Percentiles rank a stretch among this genome's conserved stretches.
phyloP scores from a whole-genome alignment of 2,797 vertebrate species.

The Pangasius macronema region DNA sequence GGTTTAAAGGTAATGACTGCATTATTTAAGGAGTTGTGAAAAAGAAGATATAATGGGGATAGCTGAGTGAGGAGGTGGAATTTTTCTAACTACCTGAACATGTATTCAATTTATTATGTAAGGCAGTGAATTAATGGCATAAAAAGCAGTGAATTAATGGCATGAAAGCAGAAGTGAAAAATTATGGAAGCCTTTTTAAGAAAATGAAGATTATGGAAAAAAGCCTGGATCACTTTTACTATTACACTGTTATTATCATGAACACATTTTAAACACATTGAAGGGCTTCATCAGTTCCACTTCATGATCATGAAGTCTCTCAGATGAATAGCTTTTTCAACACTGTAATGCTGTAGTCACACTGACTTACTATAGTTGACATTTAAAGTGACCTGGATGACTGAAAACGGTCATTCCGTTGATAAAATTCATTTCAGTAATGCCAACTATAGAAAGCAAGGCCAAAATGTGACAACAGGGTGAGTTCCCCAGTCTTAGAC shows the following conservation, averaged over 20 bases:
- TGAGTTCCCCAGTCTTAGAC: not conserved
- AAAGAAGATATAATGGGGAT: not conserved
- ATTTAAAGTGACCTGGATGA: not conserved
- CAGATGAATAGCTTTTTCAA: not conserved
- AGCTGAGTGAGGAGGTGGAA: not conserved
- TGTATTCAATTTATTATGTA: slow-evolving; percentile 3
- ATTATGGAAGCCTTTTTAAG: not conserved
- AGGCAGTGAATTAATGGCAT: slow-evolving; percentile 30
- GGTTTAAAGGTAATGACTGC: slow-evolving; percentile 10
- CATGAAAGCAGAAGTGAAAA: not conserved
- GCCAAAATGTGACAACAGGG: not conserved
- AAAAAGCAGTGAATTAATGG: slow-evolving; percentile 56
- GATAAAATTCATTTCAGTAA: not conserved
- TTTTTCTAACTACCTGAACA: not conserved
- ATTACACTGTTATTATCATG: not conserved
- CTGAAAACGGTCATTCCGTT: not conserved
- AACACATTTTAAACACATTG: not conserved
- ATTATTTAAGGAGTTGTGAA: not conserved
- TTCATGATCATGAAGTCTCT: not conserved
- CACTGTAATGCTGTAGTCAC: not conserved
- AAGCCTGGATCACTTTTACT: no score
- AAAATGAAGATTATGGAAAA: not conserved
- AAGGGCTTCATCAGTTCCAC: not conserved
- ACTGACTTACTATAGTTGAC: not conserved
- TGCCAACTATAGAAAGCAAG: not conserved